Evolutionary conservation across 2,888 invertebrate genomes (phyloP).

Genomic region (Platycnemis pennipes): DNA sequence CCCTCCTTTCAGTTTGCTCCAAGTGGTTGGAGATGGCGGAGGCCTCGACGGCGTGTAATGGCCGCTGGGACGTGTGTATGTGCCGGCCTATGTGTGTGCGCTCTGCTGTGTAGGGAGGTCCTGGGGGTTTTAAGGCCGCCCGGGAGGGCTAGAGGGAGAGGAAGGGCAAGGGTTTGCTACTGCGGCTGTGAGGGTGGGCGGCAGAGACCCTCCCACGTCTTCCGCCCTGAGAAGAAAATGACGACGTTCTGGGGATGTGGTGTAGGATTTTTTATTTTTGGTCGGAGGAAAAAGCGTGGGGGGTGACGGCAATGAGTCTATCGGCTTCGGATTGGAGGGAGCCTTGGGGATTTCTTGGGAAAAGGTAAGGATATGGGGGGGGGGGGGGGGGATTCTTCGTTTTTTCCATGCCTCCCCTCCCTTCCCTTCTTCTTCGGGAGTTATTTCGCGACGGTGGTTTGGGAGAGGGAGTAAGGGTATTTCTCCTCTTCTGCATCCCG

Average conservation of each 20-base stretch:
- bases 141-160: background rate
- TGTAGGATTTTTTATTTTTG: background rate
- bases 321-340: conserved; percentile 48
- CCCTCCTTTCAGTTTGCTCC: background rate
- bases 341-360: conserved; percentile 13
- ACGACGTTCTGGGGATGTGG: conserved; percentile 12
- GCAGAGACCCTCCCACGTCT: background rate
- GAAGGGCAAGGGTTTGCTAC: background rate
- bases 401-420: background rate
- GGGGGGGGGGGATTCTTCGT: background rate
- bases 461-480: background rate
- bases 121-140: background rate
- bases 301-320: background rate
- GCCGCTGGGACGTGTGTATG: conserved; percentile 7
- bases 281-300: background rate
- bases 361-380: background rate
- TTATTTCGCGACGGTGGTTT: background rate
- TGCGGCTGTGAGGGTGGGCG: background rate
- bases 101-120: background rate
- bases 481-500: background rate
- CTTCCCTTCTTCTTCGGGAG: background rate
- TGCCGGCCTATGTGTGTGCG: background rate
- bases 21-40: conserved; percentile 62
- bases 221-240: background rate
- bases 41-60: conserved; percentile 30